Evolutionary conservation across 2,888 invertebrate genomes (phyloP), one percentile per base, ranked within the genome.

Genomic region (Hypena proboscidalis): DNA sequence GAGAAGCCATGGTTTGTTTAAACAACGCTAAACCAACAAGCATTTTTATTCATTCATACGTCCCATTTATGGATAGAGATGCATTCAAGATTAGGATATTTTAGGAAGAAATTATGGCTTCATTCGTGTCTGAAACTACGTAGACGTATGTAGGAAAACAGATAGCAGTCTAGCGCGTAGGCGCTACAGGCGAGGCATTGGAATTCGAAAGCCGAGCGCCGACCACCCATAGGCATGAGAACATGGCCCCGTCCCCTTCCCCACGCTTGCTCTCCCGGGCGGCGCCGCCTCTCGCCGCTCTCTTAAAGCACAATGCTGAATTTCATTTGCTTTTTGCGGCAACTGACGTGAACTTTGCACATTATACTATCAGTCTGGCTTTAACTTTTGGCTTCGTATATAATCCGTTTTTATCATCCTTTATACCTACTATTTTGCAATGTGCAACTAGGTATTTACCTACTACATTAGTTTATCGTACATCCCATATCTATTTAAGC

Each of bases 181-280:
- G 90, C 89, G 88, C 86, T 84, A 82, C 83, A 80, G 82, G 83
- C 85, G 80, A 85, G 82, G 81, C 85, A 83, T 84, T 85, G 90
- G 90, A 90, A 90, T 90, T 90, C 80, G 89, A 89, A 89, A 86
- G 90, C 88, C 85, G 85, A 85, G 85, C 88, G 82, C 77, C 83
- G 90, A 89, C 90, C 90, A 89, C 90, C 90, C 90, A 88, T 83
- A 86, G 87, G 83, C 90, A 85, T 89, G 90, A 88, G 90, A 90
- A 89, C 90, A 74, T 70, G 80, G 80, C 80, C 77, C 75, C 80
- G 81, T 80, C 81, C 86, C 87, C 83, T 86, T 87, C 88, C 89
- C 87, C 89, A 88, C 88, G 85, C 77, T 67, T 70, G 69, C 74
- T 70, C 72, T 73, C 72, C 72, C 77, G 80, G 80, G 83, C 80